Conservation (phyloP, 2,113 vertebrate species). For the Brachyhypopomus gauderio region DNA sequence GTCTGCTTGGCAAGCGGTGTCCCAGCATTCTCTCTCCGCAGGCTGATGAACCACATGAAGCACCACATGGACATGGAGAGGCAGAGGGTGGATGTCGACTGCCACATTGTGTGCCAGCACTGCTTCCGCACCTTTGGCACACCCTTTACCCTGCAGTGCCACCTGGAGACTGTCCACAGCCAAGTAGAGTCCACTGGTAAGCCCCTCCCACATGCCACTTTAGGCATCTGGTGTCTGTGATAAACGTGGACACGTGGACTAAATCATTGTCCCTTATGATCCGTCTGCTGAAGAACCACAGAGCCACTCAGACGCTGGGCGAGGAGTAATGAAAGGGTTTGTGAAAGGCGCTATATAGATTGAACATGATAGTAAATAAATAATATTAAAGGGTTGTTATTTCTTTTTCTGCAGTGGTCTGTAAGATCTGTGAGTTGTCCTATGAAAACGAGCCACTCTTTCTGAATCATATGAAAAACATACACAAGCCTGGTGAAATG, state of each 20-base stretch:
- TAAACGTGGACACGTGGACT: too few species aligned
- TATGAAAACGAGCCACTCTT: slow-evolving; percentile 84
- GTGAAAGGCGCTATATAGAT: too few species aligned
- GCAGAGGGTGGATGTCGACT: slow-evolving; percentile 74
- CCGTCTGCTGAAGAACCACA: not conserved
- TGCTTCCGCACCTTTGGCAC: slow-evolving; percentile 86
- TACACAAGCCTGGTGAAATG: slow-evolving; percentile 90
- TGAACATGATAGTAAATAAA: too few species aligned
- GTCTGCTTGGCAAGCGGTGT: not conserved
- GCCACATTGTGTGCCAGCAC: slow-evolving; percentile 80
- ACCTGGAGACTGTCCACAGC: slow-evolving; percentile 88
- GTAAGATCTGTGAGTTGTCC: slow-evolving; percentile 88
- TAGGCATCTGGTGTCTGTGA: not conserved
- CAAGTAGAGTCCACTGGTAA: slow-evolving; percentile 79
- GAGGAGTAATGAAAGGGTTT: not conserved
- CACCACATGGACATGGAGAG: slow-evolving; percentile 80
- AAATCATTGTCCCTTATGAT: not conserved
- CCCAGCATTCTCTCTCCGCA: slow-evolving; percentile 44
- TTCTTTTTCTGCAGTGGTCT: slow-evolving; percentile 75
- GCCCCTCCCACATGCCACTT: not conserved
- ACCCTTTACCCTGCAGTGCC: slow-evolving; percentile 82
- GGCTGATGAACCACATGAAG: slow-evolving; percentile 92
- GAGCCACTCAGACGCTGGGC: not conserved
- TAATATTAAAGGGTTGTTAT: not conserved
- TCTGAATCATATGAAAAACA: slow-evolving; percentile 89